phyloP scores from a whole-genome alignment of 2,888 invertebrate species.

The Apantesis nais region DNA sequence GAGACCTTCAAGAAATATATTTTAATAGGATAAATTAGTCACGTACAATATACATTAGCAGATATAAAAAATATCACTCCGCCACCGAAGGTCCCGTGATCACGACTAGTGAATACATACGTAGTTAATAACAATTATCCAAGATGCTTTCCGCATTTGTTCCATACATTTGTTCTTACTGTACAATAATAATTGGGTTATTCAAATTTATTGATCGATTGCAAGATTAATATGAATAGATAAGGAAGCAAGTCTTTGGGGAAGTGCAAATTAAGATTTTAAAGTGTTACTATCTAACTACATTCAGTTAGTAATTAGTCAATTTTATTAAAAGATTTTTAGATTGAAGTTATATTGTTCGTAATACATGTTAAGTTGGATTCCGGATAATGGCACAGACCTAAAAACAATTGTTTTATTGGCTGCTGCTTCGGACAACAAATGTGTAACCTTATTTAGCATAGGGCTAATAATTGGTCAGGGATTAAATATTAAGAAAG shows the following conservation, averaged over 20 bases:
- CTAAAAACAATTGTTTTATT: background rate
- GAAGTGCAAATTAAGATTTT: background rate
- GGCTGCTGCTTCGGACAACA: background rate
- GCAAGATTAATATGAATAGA: constrained; percentile 28
- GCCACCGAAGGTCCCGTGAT: constrained; percentile 32
- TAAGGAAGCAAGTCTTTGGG: constrained; percentile 16
- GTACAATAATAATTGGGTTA: constrained; percentile 30
- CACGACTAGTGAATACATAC: constrained; percentile 32
- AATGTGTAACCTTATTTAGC: background rate
- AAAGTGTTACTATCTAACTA: background rate
- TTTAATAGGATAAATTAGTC: constrained; percentile 18
- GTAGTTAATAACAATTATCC: constrained; percentile 22
- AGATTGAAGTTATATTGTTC: background rate
- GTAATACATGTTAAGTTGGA: background rate
- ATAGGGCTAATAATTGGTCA: background rate
- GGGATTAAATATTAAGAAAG: background rate
- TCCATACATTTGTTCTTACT: constrained; percentile 39
- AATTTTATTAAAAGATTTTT: background rate
- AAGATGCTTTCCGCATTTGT: constrained; percentile 39
- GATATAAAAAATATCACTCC: constrained; percentile 43
- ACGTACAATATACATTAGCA: constrained; percentile 34
- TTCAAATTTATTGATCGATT: constrained; percentile 25
- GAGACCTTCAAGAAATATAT: constrained; percentile 14
- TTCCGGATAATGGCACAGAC: no score
- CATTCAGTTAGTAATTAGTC: background rate